Evolutionary conservation across 2,797 vertebrate species (phyloP), one percentile per base, ranked within the genome.

Genomic region (Enteromius fasciolatus): DNA sequence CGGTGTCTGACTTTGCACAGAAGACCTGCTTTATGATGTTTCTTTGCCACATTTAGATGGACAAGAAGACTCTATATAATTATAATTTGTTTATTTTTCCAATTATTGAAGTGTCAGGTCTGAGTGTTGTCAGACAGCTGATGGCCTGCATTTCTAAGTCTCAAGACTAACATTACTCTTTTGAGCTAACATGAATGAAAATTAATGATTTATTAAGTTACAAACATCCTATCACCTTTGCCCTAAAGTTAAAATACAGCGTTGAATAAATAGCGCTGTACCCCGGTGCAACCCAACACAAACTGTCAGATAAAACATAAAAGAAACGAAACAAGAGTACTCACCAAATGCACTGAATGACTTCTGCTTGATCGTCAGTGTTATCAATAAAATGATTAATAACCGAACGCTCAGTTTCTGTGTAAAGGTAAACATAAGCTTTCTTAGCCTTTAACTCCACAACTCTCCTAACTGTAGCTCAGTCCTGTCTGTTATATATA

Each of bases 401-500:
- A 17, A 70, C 59, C 8, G 0, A 33, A 23, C 12, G 4, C 15
- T 76, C 17, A 25, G n/a, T 50, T 63, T 7, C 12, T 50, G n/a
- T 39, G 52, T 46, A 18, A 44, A 59, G 25, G 25, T 59, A 75
- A 57, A 75, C 41, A 76, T 33, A 67, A 74, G 11, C 44, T 63
- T 75, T 54, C 33, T 57, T 6, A 31, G 50, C 1, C 9, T 83
- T 33, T 68, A 61, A 77, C 39, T 23, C 10, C 64, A 77, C 52
- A 4, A 77, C 54, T 82, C 61, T 54, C 57, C 61, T 68, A 68
- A 76, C 72, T 76, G 48, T 67, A 57, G 61, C 48, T 28, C 72
- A 75, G 23, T 44, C 46, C 20, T 6, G 81, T 12, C 61, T 68
- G 82, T 80, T 80, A 79, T 83, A 72, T 86, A 66, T 73, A 48